Evolutionary conservation across 2,797 vertebrate species (phyloP), one percentile per base, ranked within the genome.

Genomic region (Psittacula derbiana): DNA sequence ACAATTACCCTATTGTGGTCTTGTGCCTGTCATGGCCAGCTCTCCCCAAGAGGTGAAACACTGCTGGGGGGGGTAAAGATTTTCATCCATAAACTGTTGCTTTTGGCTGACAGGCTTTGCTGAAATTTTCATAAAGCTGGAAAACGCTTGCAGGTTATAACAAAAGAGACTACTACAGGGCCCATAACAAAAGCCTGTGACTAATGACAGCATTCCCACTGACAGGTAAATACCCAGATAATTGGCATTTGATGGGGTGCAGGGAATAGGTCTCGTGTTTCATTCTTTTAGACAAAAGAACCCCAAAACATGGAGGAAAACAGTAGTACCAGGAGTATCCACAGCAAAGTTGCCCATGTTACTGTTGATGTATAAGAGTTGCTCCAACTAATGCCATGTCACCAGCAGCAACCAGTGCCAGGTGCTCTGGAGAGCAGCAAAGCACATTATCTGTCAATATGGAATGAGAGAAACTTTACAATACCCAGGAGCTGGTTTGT

Each of bases 191-290:
- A 10, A 47, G 64, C 33, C 38, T 46, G 46, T 74, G 88, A 94
- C 31, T 92, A 90, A 93, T n/a, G 33, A 46, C 76, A 88, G 69
- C 66, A 41, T 55, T 43, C 25, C 65, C 53, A 47, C 41, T 60
- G 83, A 67, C 86, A 92, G 40, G 67, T 64, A 82, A 93, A 88
- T 61, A 88, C 16, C 10, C 46, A 60, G 31, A 57, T 19, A 96
- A 86, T 2, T 41, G 46, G 41, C 44, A 49, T 67, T 49, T 38
- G 65, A 67, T 44, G 9, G 2, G 1, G 1, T 12, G 12, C 6
- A 28, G 7, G 5, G 30, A 70, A 86, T 0, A 50, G 13, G 57
- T 52, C 40, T 40, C 16, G 21, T 11, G 13, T 14, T 79, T 49
- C 31, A 6, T 7, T 7, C 49, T 43, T 52, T 41, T 24, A 1